Percentiles rank a stretch among this genome's conserved stretches.
Evolutionary conservation across 2,797 vertebrate genomes (phyloP).

Genomic region (Gambelia wislizenii): DNA sequence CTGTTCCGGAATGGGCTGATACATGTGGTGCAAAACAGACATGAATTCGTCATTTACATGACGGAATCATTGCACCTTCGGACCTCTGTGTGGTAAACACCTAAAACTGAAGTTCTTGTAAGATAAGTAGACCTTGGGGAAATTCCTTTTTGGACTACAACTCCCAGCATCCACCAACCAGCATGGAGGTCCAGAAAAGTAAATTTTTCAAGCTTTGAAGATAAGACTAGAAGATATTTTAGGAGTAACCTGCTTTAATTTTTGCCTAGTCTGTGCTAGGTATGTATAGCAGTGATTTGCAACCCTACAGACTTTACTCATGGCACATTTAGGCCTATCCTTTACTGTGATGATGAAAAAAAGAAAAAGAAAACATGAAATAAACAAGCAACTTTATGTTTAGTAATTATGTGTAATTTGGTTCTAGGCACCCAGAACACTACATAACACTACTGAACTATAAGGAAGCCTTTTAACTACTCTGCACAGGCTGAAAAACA

Average conservation of each 20-base stretch:
- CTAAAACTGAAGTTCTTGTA: background rate
- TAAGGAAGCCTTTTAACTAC: slow-evolving; percentile 47
- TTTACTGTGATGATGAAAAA: slow-evolving; percentile 47
- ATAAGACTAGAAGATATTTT: background rate
- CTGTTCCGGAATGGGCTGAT: too few species aligned
- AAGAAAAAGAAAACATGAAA: slow-evolving; percentile 49
- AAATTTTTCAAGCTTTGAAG: too few species aligned
- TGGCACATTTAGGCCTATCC: background rate
- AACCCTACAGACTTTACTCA: background rate
- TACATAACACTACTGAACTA: slow-evolving; percentile 34
- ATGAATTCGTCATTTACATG: too few species aligned
- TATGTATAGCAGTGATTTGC: background rate
- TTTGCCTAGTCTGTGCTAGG: background rate
- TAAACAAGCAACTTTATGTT: slow-evolving; percentile 51
- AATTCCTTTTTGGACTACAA: too few species aligned
- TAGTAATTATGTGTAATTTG: slow-evolving; percentile 59
- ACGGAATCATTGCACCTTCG: too few species aligned
- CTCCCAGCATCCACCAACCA: too few species aligned
- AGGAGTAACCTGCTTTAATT: background rate
- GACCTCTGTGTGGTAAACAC: too few species aligned
- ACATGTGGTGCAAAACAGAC: too few species aligned
- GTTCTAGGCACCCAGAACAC: slow-evolving; percentile 59
- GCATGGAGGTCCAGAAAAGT: too few species aligned
- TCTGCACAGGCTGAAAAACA: slow-evolving; percentile 5
- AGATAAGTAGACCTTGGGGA: background rate